A percentile compares a stretch with the other conserved stretches of the same genome.
These are phyloP conservation scores for Cacajao melanocephalus DNA, from an alignment of 2,797 vertebrate species.

Conservation along the genomic window DNA sequence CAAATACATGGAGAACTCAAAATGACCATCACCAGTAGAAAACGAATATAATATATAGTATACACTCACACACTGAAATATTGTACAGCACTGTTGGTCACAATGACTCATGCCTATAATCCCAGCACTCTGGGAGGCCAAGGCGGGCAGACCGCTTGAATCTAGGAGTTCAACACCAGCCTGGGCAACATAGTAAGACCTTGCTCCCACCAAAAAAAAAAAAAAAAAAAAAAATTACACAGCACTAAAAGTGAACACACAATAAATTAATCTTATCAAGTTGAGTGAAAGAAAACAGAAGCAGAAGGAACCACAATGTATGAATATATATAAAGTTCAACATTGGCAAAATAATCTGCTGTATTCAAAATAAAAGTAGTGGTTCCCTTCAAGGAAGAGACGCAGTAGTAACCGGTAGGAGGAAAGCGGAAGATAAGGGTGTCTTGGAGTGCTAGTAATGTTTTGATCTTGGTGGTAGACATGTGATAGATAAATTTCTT, in stretches of 20 bases:
- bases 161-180: no score
- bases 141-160: no score
- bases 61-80: not conserved
- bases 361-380: not conserved
- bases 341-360: not conserved
- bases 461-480: not conserved
- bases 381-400: not conserved
- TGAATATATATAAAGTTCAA: not conserved
- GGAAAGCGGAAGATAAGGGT: not conserved
- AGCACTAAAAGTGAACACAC: not conserved
- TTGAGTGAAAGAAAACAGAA: not conserved
- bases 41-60: not conserved
- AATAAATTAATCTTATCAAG: not conserved
- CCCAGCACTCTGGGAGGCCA: no score
- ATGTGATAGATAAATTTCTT: not conserved
- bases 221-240: no score
- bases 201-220: no score
- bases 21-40: not conserved
- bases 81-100: no score
- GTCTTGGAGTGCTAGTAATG: not conserved
- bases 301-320: not conserved
- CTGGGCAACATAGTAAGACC: no score
- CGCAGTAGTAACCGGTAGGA: not conserved
- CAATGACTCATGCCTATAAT: no score
- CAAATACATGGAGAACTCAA: not conserved